phyloP scores from a whole-genome alignment of 2,797 vertebrate species.

The Ceyx erithaca region DNA sequence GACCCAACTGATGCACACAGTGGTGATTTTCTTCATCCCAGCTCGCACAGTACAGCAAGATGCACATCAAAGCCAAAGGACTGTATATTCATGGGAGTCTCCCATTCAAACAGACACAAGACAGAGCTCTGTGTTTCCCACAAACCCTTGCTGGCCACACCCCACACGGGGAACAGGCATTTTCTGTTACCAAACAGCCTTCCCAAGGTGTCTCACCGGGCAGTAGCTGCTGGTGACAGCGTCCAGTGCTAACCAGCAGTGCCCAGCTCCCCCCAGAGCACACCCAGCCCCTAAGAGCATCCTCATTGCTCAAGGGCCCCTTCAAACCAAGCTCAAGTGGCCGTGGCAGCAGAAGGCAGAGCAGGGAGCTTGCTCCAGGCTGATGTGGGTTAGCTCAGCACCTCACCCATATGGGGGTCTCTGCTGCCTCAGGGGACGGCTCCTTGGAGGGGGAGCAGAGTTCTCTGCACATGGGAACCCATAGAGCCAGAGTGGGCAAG shows the following conservation, averaged over 20 bases:
- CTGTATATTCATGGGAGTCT: fast-evolving
- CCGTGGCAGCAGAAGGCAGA: too few species aligned
- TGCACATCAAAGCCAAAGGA: not conserved
- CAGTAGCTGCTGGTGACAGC: not conserved
- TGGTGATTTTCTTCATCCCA: not conserved
- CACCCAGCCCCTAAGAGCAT: too few species aligned
- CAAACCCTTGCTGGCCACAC: fast-evolving
- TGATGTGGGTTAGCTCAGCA: not conserved
- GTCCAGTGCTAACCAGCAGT: not conserved
- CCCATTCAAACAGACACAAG: not conserved
- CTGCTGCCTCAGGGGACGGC: not conserved
- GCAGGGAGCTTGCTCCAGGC: too few species aligned
- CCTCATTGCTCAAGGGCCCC: too few species aligned
- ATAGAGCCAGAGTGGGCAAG: slow-evolving; percentile 33
- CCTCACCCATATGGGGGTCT: not conserved
- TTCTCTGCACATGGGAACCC: not conserved
- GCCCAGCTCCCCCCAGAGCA: too few species aligned
- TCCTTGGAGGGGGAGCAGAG: not conserved
- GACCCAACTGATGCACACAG: not conserved
- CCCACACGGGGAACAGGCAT: fast-evolving
- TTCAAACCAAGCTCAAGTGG: too few species aligned
- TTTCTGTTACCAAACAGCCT: not conserved
- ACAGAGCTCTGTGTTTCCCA: not conserved
- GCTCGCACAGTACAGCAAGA: fast-evolving
- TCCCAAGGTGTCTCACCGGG: not conserved